Evolutionary conservation across 2,888 invertebrate genomes (phyloP), one percentile per base, ranked within the genome.

Genomic region (Caenorhabditis wallacei): DNA sequence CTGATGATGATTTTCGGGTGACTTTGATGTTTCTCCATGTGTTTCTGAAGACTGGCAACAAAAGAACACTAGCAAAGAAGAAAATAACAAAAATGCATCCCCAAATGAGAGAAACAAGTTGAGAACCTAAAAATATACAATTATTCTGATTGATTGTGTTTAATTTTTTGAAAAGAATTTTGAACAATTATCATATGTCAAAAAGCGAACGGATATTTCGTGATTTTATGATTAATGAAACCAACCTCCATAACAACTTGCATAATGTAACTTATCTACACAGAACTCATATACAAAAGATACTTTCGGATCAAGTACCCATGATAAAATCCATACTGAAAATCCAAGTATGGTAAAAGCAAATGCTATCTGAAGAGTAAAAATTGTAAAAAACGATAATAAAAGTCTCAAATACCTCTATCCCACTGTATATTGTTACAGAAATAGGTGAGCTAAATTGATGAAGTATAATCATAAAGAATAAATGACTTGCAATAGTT

Each of bases 1-100:
- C 78, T 18, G 78, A 78, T 46, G 78, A 78, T 63, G 78, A 69
- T 72, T 72, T 80, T 53, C 80, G 80, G 46, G 66, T 72, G 18
- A 54, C 71, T 72, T 80, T 80, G 72, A 80, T 80, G 72, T 80
- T 80, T 72, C 80, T 51, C 59, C 64, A 66, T 16, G 72, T 61
- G 53, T 51, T 80, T 30, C 53, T 66, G 46, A 68, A 80, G 13
- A 80, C 54, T 5, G 80, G 80, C 4, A 80, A 4, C 35, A 80
- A 16, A 8, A 72, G 51, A 20, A 80, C 80, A 72, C 72, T 72
- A 1, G 59, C 72, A 20, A 80, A 80, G 35, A 80, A 80, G 18
- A 72, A 80, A 5, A 80, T 72, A 2, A 61, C 8, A 35, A 80
- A 80, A 0, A 72, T 16, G n/a, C 20, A 16, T 59, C 72, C 80